Conservation (phyloP, 1,140 invertebrate species). For the Luehdorfia chinensis region DNA sequence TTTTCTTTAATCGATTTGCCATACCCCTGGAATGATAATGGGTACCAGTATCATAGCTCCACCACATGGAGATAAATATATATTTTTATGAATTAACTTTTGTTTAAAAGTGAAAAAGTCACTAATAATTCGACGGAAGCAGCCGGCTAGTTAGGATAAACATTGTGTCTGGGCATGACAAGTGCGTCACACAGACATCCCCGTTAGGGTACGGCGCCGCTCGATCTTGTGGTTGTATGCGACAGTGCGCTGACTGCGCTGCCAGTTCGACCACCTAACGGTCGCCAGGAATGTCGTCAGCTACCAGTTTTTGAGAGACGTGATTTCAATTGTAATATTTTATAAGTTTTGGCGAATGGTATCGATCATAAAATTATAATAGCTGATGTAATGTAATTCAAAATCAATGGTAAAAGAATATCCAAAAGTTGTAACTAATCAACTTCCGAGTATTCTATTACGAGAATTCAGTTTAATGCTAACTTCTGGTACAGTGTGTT, state of each 20-base stretch:
- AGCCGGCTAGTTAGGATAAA: slow-evolving; percentile 18
- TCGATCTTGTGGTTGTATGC: slow-evolving; percentile 16
- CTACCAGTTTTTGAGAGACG: slow-evolving; percentile 43
- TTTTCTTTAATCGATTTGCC: too few species aligned
- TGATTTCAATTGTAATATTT: slow-evolving; percentile 44
- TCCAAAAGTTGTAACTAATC: too few species aligned
- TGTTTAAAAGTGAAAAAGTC: too few species aligned
- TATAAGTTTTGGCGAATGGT: slow-evolving; percentile 31
- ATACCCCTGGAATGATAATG: too few species aligned
- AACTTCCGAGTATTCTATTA: too few species aligned
- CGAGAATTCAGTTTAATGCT: too few species aligned
- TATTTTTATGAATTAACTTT: too few species aligned
- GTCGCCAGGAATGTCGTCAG: slow-evolving; percentile 54
- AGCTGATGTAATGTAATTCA: too few species aligned
- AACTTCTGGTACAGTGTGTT: neutral
- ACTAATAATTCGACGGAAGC: neutral
- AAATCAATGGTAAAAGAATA: slow-evolving; percentile 21
- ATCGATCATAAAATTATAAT: slow-evolving; percentile 35
- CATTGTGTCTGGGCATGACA: slow-evolving; percentile 20
- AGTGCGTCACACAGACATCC: slow-evolving; percentile 13
- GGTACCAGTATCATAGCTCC: too few species aligned
- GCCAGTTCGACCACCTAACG: slow-evolving; percentile 53
- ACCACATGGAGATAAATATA: too few species aligned
- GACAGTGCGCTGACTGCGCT: neutral
- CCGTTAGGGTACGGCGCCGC: slow-evolving; percentile 21